Conservation (phyloP, 2,113 vertebrate genomes). For the Gymnobelideus leadbeateri region DNA sequence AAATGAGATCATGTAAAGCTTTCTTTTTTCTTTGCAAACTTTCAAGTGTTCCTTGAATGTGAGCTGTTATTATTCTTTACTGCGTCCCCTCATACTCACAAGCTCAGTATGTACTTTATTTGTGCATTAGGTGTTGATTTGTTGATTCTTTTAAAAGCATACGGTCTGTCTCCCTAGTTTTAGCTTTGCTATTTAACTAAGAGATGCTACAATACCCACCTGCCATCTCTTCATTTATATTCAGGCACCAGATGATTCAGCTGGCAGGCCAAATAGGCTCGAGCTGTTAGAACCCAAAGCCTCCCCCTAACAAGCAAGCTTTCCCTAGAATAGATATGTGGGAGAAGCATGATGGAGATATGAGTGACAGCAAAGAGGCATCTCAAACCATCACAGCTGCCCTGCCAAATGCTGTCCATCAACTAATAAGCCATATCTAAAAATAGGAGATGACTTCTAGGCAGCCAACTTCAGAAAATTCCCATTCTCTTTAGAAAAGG, state of each 20-base stretch:
- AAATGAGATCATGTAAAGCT: neutral
- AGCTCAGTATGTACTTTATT: slow-evolving; percentile 26
- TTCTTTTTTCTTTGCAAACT: neutral
- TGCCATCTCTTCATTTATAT: slow-evolving; percentile 43
- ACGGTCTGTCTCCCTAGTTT: neutral
- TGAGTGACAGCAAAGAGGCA: slow-evolving; percentile 3
- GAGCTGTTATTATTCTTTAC: slow-evolving; percentile 22
- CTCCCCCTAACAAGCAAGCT: neutral
- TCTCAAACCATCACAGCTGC: neutral
- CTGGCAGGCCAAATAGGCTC: neutral
- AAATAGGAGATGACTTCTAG: slow-evolving; percentile 5
- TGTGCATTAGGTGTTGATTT: slow-evolving; percentile 1
- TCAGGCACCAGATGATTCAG: slow-evolving; percentile 20
- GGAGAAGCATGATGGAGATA: neutral
- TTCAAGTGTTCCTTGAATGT: neutral
- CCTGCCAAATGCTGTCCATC: neutral
- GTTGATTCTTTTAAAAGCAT: slow-evolving; percentile 22
- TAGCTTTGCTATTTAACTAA: slow-evolving; percentile 30
- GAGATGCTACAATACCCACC: neutral
- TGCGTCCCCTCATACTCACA: neutral
- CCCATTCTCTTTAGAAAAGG: neutral
- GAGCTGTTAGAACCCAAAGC: neutral
- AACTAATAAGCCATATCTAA: slow-evolving; percentile 46
- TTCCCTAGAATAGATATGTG: neutral
- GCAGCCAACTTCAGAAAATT: neutral